Conservation (phyloP, 2,888 invertebrate genomes). For the Terebella lapidaria region DNA sequence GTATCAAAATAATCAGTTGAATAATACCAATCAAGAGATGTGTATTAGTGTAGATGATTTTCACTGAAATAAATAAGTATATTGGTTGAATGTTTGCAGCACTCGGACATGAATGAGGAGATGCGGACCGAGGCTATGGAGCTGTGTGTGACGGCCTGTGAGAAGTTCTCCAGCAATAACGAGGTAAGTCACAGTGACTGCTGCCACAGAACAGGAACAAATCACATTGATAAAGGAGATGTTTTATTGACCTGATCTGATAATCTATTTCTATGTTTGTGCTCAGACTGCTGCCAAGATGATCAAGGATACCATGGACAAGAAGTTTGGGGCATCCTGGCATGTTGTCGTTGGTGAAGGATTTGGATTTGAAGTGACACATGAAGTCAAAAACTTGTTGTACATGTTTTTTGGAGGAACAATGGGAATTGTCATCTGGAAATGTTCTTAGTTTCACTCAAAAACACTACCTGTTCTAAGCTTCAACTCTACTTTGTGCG, state of each 20-base stretch:
- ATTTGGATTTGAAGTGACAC: slow-evolving; percentile 87
- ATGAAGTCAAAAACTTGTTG: slow-evolving; percentile 68
- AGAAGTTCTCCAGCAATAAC: slow-evolving; percentile 81
- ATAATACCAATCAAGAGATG: too few relatives aligned
- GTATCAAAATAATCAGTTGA: too few relatives aligned
- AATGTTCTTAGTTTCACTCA: slow-evolving; percentile 67
- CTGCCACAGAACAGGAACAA: too few relatives aligned
- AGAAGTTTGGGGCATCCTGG: slow-evolving; percentile 90
- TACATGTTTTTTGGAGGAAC: slow-evolving; percentile 74
- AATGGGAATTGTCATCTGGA: slow-evolving; percentile 82
- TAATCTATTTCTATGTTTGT: not conserved
- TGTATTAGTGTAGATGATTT: too few relatives aligned
- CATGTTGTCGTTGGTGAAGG: slow-evolving; percentile 95
- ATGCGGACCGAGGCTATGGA: slow-evolving; percentile 86
- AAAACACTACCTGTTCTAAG: too few relatives aligned
- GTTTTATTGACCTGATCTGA: not conserved
- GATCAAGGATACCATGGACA: slow-evolving; percentile 93
- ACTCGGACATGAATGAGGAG: slow-evolving; percentile 90
- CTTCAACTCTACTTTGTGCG: too few relatives aligned
- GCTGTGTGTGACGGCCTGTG: slow-evolving; percentile 85
- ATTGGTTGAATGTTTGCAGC: slow-evolving; percentile 58
- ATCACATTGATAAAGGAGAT: not conserved
- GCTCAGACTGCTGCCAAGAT: slow-evolving; percentile 78
- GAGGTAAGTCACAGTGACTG: slow-evolving; percentile 63
- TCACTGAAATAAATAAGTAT: too few relatives aligned